These are phyloP conservation scores for Spheniscus mendiculus DNA, from an alignment of 2,113 vertebrate genomes.

Conservation along the genomic window DNA sequence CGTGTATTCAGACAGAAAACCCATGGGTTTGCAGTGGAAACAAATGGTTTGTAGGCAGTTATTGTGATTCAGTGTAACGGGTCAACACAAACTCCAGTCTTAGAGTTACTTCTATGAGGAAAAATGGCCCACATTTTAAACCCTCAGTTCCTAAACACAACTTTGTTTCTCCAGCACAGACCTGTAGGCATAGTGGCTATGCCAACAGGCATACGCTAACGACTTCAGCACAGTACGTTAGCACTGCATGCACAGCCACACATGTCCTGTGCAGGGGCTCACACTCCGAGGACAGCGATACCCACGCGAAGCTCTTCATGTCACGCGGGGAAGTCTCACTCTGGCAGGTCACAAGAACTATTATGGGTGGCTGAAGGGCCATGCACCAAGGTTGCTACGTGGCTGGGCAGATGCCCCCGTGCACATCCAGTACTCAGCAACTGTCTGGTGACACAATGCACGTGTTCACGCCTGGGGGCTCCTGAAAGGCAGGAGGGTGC, in stretches of 20 bases:
- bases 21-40: not conserved
- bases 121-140: not conserved
- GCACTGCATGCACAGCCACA: not conserved
- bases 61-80: not conserved
- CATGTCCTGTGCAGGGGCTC: rapidly evolving
- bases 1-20: not conserved
- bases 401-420: not conserved
- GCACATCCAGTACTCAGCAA: not conserved
- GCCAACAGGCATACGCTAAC: not conserved
- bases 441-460: rapidly evolving
- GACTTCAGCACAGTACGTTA: rapidly evolving
- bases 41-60: not conserved
- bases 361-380: not conserved
- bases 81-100: not conserved
- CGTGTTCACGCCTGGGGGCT: not conserved
- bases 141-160: not conserved
- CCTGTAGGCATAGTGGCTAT: not conserved
- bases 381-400: rapidly evolving
- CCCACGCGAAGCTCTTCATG: rapidly evolving
- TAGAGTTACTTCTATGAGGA: not conserved
- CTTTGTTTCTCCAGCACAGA: not conserved
- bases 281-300: rapidly evolving
- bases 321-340: rapidly evolving
- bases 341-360: not conserved
- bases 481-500: not conserved